These are phyloP conservation scores for Drosophila mulleri DNA, from an alignment of 2,888 invertebrate genomes.

Conservation along the genomic window DNA sequence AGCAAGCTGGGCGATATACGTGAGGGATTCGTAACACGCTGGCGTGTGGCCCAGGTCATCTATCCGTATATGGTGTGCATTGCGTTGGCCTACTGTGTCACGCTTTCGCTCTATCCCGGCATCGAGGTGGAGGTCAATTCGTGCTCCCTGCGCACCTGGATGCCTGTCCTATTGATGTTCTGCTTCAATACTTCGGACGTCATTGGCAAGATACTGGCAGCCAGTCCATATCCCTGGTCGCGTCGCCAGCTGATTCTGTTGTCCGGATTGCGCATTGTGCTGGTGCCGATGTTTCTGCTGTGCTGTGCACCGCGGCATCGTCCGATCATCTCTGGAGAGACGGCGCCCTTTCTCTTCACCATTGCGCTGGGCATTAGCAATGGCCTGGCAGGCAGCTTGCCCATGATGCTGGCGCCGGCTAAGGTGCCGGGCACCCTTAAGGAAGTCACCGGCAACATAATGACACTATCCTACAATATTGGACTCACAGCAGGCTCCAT, in stretches of 20 bases:
- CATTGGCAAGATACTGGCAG: conserved; percentile 90
- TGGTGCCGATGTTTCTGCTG: conserved; percentile 92
- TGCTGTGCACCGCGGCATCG: conserved; percentile 92
- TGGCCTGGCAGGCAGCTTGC: conserved; percentile 95
- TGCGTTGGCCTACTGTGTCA: conserved; percentile 94
- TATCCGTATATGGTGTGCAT: conserved; percentile 97
- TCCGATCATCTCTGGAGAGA: conserved; percentile 90
- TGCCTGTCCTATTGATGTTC: conserved; percentile 96
- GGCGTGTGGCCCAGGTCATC: conserved; percentile 93
- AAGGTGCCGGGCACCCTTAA: conserved; percentile 94
- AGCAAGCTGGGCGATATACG: conserved; percentile 83
- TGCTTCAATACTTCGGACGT: conserved; percentile 95
- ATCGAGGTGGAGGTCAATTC: conserved; percentile 95
- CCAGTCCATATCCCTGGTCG: conserved; percentile 93
- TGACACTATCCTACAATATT: conserved; percentile 96
- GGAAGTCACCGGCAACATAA: conserved; percentile 97
- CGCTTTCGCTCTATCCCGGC: conserved; percentile 95
- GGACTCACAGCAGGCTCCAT: conserved; percentile 94
- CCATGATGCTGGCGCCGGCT: conserved; percentile 96
- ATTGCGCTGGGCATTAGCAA: conserved; percentile 92
- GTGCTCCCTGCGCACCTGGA: conserved; percentile 93
- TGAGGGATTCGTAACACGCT: conserved; percentile 86
- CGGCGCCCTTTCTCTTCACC: conserved; percentile 89
- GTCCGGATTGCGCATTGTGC: conserved; percentile 89
- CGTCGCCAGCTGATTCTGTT: conserved; percentile 91